Percentiles rank a stretch among this genome's conserved stretches.
These are phyloP conservation scores for Pocillopora grandis DNA, from an alignment of 92 coral and sea anemone genomes.

Conservation along the genomic window DNA sequence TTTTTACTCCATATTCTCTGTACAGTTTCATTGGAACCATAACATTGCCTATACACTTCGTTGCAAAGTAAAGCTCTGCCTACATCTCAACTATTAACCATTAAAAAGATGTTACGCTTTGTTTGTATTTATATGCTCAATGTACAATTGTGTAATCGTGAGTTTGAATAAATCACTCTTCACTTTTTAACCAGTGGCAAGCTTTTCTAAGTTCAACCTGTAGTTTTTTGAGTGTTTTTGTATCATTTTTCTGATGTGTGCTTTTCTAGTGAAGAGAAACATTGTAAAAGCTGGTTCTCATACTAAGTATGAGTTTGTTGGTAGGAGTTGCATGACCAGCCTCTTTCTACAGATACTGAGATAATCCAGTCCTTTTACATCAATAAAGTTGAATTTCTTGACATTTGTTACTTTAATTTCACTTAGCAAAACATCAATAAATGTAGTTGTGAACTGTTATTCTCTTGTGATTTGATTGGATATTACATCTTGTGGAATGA, in stretches of 20 bases:
- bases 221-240: neutral
- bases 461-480: too few relatives aligned
- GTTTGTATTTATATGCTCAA: slow-evolving; percentile 47
- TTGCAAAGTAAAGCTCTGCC: slow-evolving; percentile 20
- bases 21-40: slow-evolving; percentile 66
- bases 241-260: neutral
- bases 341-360: neutral
- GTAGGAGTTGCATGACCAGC: too few relatives aligned
- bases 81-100: slow-evolving; percentile 16
- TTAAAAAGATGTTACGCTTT: slow-evolving; percentile 24
- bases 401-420: neutral
- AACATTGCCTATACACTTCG: slow-evolving; percentile 45
- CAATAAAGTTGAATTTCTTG: neutral
- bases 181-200: slow-evolving; percentile 27
- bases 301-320: neutral
- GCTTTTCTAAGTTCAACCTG: neutral
- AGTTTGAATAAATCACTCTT: slow-evolving; percentile 39
- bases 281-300: neutral
- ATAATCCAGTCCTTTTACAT: neutral
- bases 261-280: neutral
- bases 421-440: too few relatives aligned
- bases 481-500: too few relatives aligned
- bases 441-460: too few relatives aligned
- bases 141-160: slow-evolving; percentile 37
- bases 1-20: slow-evolving; percentile 71